phyloP scores from a whole-genome alignment of 2,888 invertebrate species.

The Lycaena phlaeas region DNA sequence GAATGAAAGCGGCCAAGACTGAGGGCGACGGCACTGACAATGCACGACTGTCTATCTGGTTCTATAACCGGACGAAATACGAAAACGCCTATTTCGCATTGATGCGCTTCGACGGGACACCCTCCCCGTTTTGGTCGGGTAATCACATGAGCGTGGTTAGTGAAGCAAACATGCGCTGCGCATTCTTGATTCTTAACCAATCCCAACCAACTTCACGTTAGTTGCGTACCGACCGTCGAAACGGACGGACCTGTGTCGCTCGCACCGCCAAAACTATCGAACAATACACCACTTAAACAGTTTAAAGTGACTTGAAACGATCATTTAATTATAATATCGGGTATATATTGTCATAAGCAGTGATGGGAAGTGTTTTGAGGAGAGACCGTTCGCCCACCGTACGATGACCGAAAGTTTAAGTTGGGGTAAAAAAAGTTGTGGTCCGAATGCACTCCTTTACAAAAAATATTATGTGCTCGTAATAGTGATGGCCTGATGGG shows the following conservation, averaged over 20 bases:
- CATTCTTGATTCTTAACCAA: slow-evolving; percentile 58
- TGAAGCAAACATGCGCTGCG: slow-evolving; percentile 70
- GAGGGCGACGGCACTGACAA: slow-evolving; percentile 65
- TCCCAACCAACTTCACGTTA: slow-evolving; percentile 62
- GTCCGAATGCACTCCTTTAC: slow-evolving; percentile 57
- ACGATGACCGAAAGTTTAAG: slow-evolving; percentile 66
- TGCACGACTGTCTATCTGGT: slow-evolving; percentile 67
- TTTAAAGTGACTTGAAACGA: slow-evolving; percentile 48
- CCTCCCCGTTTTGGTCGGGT: slow-evolving; percentile 47
- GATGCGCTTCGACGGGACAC: slow-evolving; percentile 24
- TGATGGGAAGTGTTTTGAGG: slow-evolving; percentile 47
- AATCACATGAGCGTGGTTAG: slow-evolving; percentile 54
- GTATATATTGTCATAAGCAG: slow-evolving; percentile 28
- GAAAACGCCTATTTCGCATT: slow-evolving; percentile 20
- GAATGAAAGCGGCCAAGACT: slow-evolving; percentile 52
- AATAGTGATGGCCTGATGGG: slow-evolving; percentile 66
- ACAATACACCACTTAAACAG: slow-evolving; percentile 53
- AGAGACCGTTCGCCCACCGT: slow-evolving; percentile 30
- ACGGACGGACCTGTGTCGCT: slow-evolving; percentile 45
- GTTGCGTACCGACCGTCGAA: slow-evolving; percentile 51
- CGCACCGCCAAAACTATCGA: slow-evolving; percentile 50
- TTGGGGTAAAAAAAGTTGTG: slow-evolving; percentile 58
- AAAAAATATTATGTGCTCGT: slow-evolving; percentile 59
- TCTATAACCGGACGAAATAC: slow-evolving; percentile 48
- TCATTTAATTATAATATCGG: slow-evolving; percentile 28